These are phyloP conservation scores for Centruroides vittatus DNA, from an alignment of 1,140 invertebrate genomes.

Conservation along the genomic window DNA sequence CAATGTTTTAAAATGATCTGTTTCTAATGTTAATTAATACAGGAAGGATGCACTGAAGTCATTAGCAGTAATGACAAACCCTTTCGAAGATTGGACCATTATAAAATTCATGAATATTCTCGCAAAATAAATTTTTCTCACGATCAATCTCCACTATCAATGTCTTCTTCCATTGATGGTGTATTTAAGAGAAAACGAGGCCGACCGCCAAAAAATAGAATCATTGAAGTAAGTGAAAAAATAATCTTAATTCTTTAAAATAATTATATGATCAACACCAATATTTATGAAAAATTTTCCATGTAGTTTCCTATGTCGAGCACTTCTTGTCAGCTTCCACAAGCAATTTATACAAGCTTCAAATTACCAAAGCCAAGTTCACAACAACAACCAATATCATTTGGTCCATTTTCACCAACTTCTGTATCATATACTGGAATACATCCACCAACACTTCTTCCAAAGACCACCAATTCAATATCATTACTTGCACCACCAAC, in stretches of 20 bases:
- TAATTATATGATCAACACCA: conserved; percentile 17
- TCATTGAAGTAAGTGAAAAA: conserved; percentile 49
- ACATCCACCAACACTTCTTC: no score
- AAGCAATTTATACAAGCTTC: conserved; percentile 85
- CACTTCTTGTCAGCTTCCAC: conserved; percentile 48
- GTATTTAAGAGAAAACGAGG: conserved; percentile 72
- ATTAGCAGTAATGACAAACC: conserved; percentile 67
- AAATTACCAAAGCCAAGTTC: conserved; percentile 57
- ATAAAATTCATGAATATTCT: conserved; percentile 65
- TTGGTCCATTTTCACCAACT: conserved; percentile 14
- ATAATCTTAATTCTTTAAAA: not conserved
- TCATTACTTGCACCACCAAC: no score
- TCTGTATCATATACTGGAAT: not conserved
- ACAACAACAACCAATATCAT: conserved; percentile 14
- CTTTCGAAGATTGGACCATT: conserved; percentile 74
- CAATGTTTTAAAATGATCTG: not conserved
- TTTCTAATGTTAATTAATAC: conserved; percentile 22
- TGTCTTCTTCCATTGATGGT: conserved; percentile 54
- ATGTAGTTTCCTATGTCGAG: conserved; percentile 25
- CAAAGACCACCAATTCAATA: no score
- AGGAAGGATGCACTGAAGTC: conserved; percentile 74
- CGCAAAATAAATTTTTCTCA: conserved; percentile 39
- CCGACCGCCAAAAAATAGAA: conserved; percentile 76
- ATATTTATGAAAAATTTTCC: not conserved
- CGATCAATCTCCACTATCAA: conserved; percentile 20